Percentiles rank a stretch among this genome's conserved stretches.
Conservation (phyloP, 1,140 invertebrate genomes). For the Saxidomus purpurata region DNA sequence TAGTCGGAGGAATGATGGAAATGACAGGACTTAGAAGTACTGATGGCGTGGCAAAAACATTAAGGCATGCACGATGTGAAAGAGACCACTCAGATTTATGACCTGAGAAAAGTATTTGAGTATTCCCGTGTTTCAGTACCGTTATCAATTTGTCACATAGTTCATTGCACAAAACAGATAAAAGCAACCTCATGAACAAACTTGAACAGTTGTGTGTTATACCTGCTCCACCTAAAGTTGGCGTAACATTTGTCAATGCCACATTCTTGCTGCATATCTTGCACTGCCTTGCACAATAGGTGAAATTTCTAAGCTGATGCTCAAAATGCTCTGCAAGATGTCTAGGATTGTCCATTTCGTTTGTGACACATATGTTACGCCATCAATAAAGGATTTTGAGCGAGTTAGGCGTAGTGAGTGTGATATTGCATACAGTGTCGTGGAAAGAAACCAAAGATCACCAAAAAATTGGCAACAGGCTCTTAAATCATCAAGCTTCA, state of each 20-base stretch:
- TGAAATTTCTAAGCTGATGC: constrained; percentile 3
- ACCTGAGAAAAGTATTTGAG: constrained; percentile 20
- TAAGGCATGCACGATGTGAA: not conserved
- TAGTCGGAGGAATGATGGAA: not conserved
- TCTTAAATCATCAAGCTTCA: constrained; percentile 40
- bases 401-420: not conserved
- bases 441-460: not conserved
- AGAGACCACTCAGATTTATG: constrained; percentile 12
- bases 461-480: constrained; percentile 33
- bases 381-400: constrained; percentile 55
- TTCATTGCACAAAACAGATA: constrained; percentile 13
- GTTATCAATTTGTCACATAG: constrained; percentile 1
- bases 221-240: not conserved
- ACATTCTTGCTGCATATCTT: constrained; percentile 42
- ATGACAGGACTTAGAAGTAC: not conserved
- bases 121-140: constrained; percentile 26
- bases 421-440: not conserved
- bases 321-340: not conserved
- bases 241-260: constrained; percentile 32
- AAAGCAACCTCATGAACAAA: not conserved
- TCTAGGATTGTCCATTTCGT: constrained; percentile 28
- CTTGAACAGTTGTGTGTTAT: not conserved
- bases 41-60: not conserved
- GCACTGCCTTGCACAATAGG: not conserved
- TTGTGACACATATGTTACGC: constrained; percentile 25